phyloP scores from a whole-genome alignment of 2,888 invertebrate genomes.

The Nemotelus nigrinus region DNA sequence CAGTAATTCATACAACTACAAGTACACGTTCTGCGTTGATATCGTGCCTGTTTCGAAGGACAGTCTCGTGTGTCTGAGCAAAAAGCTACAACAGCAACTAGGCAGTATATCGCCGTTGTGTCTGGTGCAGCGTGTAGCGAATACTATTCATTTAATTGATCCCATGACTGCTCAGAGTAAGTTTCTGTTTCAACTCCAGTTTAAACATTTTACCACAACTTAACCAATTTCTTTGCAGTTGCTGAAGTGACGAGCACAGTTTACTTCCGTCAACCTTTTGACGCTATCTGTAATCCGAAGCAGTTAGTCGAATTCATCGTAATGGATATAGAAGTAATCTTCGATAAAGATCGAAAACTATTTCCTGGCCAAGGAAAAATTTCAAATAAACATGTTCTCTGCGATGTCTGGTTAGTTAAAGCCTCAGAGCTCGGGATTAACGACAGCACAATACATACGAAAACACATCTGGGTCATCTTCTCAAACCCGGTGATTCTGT shows the following conservation, averaged over 20 bases:
- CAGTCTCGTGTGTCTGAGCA: constrained; percentile 88
- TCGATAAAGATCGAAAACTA: constrained; percentile 73
- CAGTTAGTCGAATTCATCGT: constrained; percentile 92
- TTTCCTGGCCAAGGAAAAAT: constrained; percentile 91
- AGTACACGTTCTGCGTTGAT: constrained; percentile 93
- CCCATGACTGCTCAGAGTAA: constrained; percentile 85
- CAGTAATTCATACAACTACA: constrained; percentile 96
- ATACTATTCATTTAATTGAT: constrained; percentile 92
- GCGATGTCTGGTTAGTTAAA: constrained; percentile 94
- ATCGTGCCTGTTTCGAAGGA: constrained; percentile 97
- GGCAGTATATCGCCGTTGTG: constrained; percentile 91
- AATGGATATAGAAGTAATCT: constrained; percentile 84
- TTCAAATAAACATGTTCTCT: constrained; percentile 86
- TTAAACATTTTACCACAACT: not conserved
- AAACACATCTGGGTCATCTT: constrained; percentile 94
- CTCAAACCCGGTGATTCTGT: constrained; percentile 93
- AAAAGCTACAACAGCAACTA: constrained; percentile 84
- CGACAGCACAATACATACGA: constrained; percentile 83
- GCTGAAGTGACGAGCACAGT: constrained; percentile 82
- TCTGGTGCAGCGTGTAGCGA: constrained; percentile 88
- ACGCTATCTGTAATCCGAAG: constrained; percentile 87
- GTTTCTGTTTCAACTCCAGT: constrained; percentile 51
- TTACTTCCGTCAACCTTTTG: constrained; percentile 90
- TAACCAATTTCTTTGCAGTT: constrained; percentile 67
- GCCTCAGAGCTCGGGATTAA: constrained; percentile 86